These are phyloP conservation scores for Drosophila siamana DNA, from an alignment of 2,888 invertebrate species.

Conservation along the genomic window DNA sequence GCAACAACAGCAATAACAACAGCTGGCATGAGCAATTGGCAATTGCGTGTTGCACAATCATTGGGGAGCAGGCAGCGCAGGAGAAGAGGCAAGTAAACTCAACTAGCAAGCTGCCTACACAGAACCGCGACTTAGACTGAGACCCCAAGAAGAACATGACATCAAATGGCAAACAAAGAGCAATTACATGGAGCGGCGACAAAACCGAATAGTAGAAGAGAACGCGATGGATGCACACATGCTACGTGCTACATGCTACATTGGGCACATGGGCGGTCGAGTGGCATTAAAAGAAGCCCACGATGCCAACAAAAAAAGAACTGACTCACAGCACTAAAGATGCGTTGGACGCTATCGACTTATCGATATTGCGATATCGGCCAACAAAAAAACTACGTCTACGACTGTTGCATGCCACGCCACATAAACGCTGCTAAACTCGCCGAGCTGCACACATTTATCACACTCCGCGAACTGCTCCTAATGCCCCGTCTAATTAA, in stretches of 20 bases:
- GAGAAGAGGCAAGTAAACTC: slow-evolving; percentile 41
- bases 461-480: slow-evolving; percentile 31
- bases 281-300: slow-evolving; percentile 58
- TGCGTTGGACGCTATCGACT: slow-evolving; percentile 61
- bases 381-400: not conserved
- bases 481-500: slow-evolving; percentile 59
- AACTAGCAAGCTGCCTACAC: slow-evolving; percentile 62
- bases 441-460: slow-evolving; percentile 37
- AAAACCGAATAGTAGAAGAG: slow-evolving; percentile 36
- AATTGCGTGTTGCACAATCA: slow-evolving; percentile 78
- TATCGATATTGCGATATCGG: slow-evolving; percentile 9
- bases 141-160: slow-evolving; percentile 71
- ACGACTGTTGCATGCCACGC: slow-evolving; percentile 70
- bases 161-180: slow-evolving; percentile 78
- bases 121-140: too few relatives aligned
- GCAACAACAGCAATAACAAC: slow-evolving; percentile 17
- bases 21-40: slow-evolving; percentile 51
- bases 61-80: slow-evolving; percentile 56
- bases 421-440: slow-evolving; percentile 64
- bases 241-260: not conserved
- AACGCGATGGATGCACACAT: slow-evolving; percentile 28
- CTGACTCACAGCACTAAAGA: slow-evolving; percentile 65
- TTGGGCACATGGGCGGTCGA: slow-evolving; percentile 66
- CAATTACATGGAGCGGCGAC: slow-evolving; percentile 66
- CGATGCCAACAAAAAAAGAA: slow-evolving; percentile 27